Evolutionary conservation across 2,888 invertebrate species (phyloP), one percentile per base, ranked within the genome.

Genomic region (Heteromyza rotundicornis): DNA sequence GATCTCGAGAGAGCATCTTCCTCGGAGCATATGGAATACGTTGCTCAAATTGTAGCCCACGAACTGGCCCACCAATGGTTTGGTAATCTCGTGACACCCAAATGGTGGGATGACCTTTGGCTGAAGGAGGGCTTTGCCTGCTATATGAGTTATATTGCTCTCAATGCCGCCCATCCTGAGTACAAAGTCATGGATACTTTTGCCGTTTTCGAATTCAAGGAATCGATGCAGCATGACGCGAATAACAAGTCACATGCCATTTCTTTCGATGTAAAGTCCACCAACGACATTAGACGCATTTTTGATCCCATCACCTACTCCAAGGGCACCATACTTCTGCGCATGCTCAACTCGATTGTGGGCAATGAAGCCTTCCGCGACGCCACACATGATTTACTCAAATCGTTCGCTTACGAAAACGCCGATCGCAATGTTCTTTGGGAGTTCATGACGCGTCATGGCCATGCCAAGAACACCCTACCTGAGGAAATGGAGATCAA

Each of bases 31-130:
- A 86, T 87, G 69, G 89, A 91, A 70, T 84, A 86, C 54, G 86
- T 91, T 1, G 88, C 89, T 1, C 86, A 88, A 20, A 88, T 89
- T 1, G 85, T 92, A 2, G 86, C 90, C 0, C 94, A 95, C 74
- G 94, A 95, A 80, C 80, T 92, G 57, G 88, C 91, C 1, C 94
- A 95, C 78, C 90, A 90, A 86, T 92, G 92, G 92, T 91, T 92
- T 70, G 92, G 92, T 5, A 90, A 92, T 75, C 83, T 90, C 17
- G 89, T 92, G 17, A 91, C 92, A 0, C 88, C 89, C 60, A 86
- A 88, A 35, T 91, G 91, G 91, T 92, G 92, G 92, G 86, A 88
- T 62, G 88, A 87, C 70, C 84, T 89, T 1, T 92, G 91, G 90
- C 82, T 92, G 12, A 86, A 86, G 71, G 86, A 86, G 71, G 86